Percentiles rank a stretch among this genome's conserved stretches.
Conservation (phyloP, 2,797 vertebrate genomes). For the Chelon auratus region DNA sequence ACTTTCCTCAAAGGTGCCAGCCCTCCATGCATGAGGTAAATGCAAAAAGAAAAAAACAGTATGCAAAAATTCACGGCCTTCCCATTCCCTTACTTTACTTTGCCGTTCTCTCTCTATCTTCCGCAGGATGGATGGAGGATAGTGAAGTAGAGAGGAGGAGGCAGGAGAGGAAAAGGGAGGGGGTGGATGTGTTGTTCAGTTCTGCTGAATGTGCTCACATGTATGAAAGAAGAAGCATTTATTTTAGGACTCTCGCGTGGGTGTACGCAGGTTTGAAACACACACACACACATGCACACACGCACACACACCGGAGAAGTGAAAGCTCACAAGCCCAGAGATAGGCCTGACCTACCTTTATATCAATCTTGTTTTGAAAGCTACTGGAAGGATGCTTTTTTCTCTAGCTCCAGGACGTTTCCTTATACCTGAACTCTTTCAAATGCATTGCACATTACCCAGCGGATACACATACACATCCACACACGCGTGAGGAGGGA, state of each 20-base stretch:
- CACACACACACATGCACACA: slow-evolving; percentile 21
- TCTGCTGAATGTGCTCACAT: slow-evolving; percentile 83
- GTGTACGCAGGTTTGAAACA: slow-evolving; percentile 74
- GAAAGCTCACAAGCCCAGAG: slow-evolving; percentile 58
- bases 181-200: slow-evolving; percentile 72
- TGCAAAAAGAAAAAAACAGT: slow-evolving; percentile 17
- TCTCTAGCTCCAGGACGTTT: slow-evolving; percentile 51
- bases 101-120: slow-evolving; percentile 32
- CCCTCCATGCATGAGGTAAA: slow-evolving; percentile 22
- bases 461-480: slow-evolving; percentile 18
- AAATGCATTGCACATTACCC: slow-evolving; percentile 48
- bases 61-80: slow-evolving; percentile 1
- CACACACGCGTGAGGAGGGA: slow-evolving; percentile 1
- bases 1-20: slow-evolving; percentile 19
- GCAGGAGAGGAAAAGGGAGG: slow-evolving; percentile 55
- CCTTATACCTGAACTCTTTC: slow-evolving; percentile 44
- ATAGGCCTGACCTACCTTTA: slow-evolving; percentile 76
- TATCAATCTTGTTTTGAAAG: slow-evolving; percentile 74
- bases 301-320: slow-evolving; percentile 45
- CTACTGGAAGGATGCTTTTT: slow-evolving; percentile 58
- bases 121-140: slow-evolving; percentile 58
- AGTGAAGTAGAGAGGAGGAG: slow-evolving; percentile 54
- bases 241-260: slow-evolving; percentile 84
- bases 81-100: slow-evolving; percentile 25
- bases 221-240: slow-evolving; percentile 84